Conservation (phyloP, 2,888 invertebrate genomes). For the Dinocampus coccinellae region DNA sequence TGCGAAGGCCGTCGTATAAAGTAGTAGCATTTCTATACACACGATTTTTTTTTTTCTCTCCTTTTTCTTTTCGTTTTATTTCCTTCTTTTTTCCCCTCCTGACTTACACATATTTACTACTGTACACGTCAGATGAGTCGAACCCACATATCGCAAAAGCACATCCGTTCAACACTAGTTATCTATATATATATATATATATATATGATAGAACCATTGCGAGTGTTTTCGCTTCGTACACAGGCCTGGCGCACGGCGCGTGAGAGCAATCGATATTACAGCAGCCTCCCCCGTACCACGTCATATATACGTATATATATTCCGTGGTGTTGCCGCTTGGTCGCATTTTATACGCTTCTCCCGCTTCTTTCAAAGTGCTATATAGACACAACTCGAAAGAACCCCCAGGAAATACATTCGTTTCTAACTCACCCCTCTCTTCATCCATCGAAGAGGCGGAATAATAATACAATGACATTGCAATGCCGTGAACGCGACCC, state of each 20-base stretch:
- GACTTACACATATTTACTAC: neutral
- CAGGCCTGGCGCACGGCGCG: conserved; percentile 7
- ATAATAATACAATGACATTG: conserved; percentile 1
- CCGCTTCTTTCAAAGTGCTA: conserved; percentile 24
- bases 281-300: conserved; percentile 11
- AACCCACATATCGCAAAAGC: conserved; percentile 19
- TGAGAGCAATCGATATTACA: conserved; percentile 34
- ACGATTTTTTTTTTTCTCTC: neutral
- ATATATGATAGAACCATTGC: conserved; percentile 16
- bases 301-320: neutral
- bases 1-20: neutral
- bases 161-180: conserved; percentile 16
- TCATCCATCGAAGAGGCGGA: neutral
- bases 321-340: conserved; percentile 18
- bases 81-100: neutral
- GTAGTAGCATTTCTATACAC: neutral
- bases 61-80: neutral
- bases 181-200: neutral
- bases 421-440: neutral
- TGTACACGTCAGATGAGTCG: conserved; percentile 14
- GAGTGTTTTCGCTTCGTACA: neutral
- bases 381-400: neutral
- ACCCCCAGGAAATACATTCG: conserved; percentile 1
- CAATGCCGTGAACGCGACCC: neutral
- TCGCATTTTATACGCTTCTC: conserved; percentile 27